Base-by-base conservation (phyloP, 2,888 invertebrate genomes). In the Epirrita christyi region DNA sequence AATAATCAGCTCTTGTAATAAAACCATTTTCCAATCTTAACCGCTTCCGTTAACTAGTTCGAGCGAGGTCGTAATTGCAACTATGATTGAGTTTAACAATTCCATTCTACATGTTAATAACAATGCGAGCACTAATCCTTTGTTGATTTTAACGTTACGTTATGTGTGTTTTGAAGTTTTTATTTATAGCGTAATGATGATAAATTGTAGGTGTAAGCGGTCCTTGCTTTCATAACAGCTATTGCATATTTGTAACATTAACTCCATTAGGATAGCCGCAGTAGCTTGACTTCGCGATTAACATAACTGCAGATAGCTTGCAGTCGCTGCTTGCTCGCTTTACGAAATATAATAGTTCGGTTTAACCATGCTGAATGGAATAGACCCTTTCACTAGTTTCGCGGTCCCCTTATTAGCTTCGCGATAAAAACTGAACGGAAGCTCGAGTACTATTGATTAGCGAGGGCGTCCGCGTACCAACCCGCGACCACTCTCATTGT, bases 401-500 rank as follows among this genome's bases (percentile, higher is more conserved):
- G 63, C 66, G 63, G 52, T 58, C 62, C 59, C 64, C 73, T 78
- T 69, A 70, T 69, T 68, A 67, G 70, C 64, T 73, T 76, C 64
- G 72, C 71, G 71, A 75, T 73, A 74, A 75, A 73, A 79, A 76
- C 80, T 72, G 76, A 72, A 72, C 73, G 73, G 77, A 78, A 78
- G 75, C 73, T 75, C 75, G 64, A 70, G 71, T 73, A 63, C 66
- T 86, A 91, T 91, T 85, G 91, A 91, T 89, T 83, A 70, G 70
- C 66, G 67, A 74, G 73, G 77, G 78, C 73, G 75, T 68, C 75
- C 71, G 78, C 85, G 91, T 91, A 89, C 90, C 91, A 88, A 81
- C 78, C 85, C 74, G 90, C 83, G 89, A 92, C 83, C 85, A 85
- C 87, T 80, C 91, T 83, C 83, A 89, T 88, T 92, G 90, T 90